These are phyloP conservation scores for Aplysina aerophoba DNA, from an alignment of 37 sponge, comb jelly and placozoan genomes.

Conservation along the genomic window DNA sequence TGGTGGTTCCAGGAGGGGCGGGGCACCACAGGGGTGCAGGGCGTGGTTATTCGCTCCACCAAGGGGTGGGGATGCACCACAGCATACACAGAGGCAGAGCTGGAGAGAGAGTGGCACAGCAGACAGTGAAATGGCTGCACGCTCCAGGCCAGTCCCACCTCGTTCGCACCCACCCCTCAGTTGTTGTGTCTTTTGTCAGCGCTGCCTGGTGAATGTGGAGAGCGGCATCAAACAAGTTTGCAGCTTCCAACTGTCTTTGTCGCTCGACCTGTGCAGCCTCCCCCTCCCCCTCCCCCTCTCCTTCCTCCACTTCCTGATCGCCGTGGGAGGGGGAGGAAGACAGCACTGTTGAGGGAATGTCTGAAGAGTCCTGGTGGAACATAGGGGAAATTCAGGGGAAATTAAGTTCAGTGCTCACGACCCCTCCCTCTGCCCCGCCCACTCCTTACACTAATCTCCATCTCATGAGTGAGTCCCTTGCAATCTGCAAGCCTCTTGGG, in stretches of 20 bases:
- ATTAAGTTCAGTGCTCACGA: too few species aligned
- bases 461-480: too few species aligned
- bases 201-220: conserved; percentile 18
- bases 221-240: conserved; percentile 15
- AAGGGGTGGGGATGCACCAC: conserved; percentile 68
- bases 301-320: too few species aligned
- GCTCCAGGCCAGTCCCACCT: background rate
- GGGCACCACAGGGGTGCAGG: background rate
- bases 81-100: conserved; percentile 45
- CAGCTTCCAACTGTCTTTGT: background rate
- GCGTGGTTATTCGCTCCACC: conserved; percentile 50
- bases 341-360: too few species aligned
- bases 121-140: background rate
- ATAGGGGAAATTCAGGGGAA: too few species aligned
- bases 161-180: background rate
- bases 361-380: too few species aligned
- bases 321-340: too few species aligned
- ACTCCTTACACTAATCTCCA: too few species aligned
- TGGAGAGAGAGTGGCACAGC: background rate
- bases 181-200: background rate
- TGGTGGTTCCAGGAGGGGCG: conserved; percentile 67
- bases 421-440: too few species aligned
- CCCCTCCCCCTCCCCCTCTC: too few species aligned
- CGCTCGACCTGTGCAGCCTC: background rate
- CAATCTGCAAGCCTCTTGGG: background rate